Evolutionary conservation across 2,888 invertebrate species (phyloP).

Genomic region (Drosophila kambysellisi): DNA sequence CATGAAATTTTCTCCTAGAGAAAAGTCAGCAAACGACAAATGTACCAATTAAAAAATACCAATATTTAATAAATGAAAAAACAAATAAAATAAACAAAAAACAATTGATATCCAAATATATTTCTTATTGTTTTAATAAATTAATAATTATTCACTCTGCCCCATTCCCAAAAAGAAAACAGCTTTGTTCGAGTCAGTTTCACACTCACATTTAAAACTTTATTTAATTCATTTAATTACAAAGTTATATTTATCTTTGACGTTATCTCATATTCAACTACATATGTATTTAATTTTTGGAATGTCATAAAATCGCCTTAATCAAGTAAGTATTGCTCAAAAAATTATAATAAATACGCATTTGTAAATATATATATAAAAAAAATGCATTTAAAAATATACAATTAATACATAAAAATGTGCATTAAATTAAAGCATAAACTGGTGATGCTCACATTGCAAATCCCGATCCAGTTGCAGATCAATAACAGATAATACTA

Average conservation of each 20-base stretch:
- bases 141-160: neutral
- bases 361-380: conserved; percentile 35
- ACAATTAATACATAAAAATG: conserved; percentile 58
- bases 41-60: conserved; percentile 60
- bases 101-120: conserved; percentile 26
- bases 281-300: conserved; percentile 62
- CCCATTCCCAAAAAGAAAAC: neutral
- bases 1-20: conserved; percentile 62
- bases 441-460: conserved; percentile 45
- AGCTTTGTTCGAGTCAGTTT: neutral
- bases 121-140: neutral
- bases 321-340: conserved; percentile 41
- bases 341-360: conserved; percentile 45
- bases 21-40: conserved; percentile 59
- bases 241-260: conserved; percentile 32
- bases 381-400: conserved; percentile 53
- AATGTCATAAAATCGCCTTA: conserved; percentile 76
- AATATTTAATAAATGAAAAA: conserved; percentile 56
- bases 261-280: conserved; percentile 59
- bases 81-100: neutral
- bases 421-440: conserved; percentile 58
- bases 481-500: conserved; percentile 65
- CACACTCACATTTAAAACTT: conserved; percentile 49
- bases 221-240: conserved; percentile 53
- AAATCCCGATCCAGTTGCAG: conserved; percentile 22